Evolutionary conservation across 2,888 invertebrate genomes (phyloP), one percentile per base, ranked within the genome.

Genomic region (Melanotus villosus): DNA sequence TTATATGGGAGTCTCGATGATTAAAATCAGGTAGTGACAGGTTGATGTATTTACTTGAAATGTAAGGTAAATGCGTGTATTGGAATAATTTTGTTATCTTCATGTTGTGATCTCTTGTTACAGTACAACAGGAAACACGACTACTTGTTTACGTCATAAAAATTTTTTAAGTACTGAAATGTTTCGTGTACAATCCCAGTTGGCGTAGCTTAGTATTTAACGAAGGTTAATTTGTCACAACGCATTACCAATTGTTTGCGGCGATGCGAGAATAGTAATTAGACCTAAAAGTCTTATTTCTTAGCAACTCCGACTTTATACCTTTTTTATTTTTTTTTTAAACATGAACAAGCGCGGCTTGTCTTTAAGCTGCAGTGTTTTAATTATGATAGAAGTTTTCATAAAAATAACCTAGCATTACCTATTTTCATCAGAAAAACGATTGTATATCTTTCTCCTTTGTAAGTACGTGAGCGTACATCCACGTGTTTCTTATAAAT

Each of bases 251-350:
- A 66, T 60, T 66, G 36, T 60, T 66, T 41, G 54, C 66, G 23
- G 47, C 58, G 23, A 57, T 65, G 47, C 45, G 36, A 58, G 26
- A 50, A 47, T 50, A 16, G 47, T 67, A 62, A 67, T 67, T 67
- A 67, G 45, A 56, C 56, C 32, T 21, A 54, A 47, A 54, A 32
- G 56, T 62, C 36, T 67, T 57, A 57, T 65, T 56, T 41, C 62
- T 62, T 67, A 67, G 67, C 67, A 47, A 67, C 67, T 43, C 21
- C 26, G 38, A 23, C 34, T 62, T 59, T 30, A 59, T 45, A 19
- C 32, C 26, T 59, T 59, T 59, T 32, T 23, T n/a, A 56, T 56
- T 56, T 23, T 56, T 56, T 56, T 56, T 56, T 38, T 56, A 56
- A 38, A 23, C 23, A 38, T 0, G 21, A 36, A 23, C 56, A 18